These are phyloP conservation scores for Pantherophis alleghaniensis DNA, from an alignment of 2,797 vertebrate species.

Conservation along the genomic window DNA sequence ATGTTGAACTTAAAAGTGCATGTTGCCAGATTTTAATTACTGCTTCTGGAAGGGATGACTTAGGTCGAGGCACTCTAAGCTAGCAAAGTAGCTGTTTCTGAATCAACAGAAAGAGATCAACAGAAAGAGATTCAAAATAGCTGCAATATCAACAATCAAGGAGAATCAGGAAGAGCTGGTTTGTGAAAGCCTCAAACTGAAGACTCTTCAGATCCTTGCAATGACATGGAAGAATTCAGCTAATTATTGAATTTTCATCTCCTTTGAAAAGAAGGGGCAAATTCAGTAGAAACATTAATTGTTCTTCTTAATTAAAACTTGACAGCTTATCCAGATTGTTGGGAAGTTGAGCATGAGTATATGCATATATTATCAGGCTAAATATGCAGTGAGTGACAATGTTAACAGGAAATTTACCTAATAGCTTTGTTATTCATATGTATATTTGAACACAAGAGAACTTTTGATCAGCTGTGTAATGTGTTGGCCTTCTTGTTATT, in stretches of 20 bases:
- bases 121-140: background rate
- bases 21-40: conserved; percentile 20
- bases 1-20: background rate
- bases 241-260: background rate
- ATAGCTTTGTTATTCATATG: conserved; percentile 18
- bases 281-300: background rate
- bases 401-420: conserved; percentile 9
- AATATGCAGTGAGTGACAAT: background rate
- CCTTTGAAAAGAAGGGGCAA: background rate
- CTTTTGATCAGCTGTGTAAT: background rate
- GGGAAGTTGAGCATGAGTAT: conserved; percentile 23
- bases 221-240: background rate
- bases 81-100: background rate
- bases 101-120: background rate
- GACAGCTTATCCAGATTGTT: conserved; percentile 1
- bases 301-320: conserved; percentile 33
- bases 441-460: background rate
- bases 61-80: background rate
- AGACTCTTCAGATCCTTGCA: background rate
- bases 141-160: background rate
- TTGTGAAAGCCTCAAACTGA: background rate
- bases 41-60: background rate
- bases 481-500: background rate
- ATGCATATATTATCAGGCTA: conserved; percentile 23
- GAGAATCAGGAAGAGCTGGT: background rate